A percentile compares a stretch with the other conserved stretches of the same genome.
Conservation (phyloP, 2,888 invertebrate genomes). For the Tachina lurida region DNA sequence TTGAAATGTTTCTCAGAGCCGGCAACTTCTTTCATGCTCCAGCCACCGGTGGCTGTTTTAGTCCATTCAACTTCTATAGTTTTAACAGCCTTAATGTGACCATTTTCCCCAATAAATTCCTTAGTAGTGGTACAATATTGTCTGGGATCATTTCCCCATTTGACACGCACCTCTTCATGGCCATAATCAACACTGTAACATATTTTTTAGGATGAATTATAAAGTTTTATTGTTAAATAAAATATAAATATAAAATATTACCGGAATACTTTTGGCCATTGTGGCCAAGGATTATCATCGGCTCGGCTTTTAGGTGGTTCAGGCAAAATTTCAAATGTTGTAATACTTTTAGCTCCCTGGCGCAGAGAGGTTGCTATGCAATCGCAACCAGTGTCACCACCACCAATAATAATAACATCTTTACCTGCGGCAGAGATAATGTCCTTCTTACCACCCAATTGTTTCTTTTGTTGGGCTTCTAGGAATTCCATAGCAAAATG, state of each 20-base stretch:
- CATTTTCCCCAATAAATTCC: slow-evolving; percentile 95
- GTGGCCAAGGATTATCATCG: slow-evolving; percentile 98
- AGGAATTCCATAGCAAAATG: slow-evolving; percentile 99
- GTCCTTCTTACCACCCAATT: slow-evolving; percentile 87
- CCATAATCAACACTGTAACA: slow-evolving; percentile 94
- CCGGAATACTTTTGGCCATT: slow-evolving; percentile 98
- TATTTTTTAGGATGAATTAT: neutral
- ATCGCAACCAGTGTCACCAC: slow-evolving; percentile 96
- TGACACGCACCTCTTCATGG: slow-evolving; percentile 97
- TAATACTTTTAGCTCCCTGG: slow-evolving; percentile 93
- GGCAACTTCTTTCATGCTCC: slow-evolving; percentile 95
- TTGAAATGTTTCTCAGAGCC: slow-evolving; percentile 91
- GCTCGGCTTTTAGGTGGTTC: slow-evolving; percentile 92
- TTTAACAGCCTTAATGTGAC: slow-evolving; percentile 94
- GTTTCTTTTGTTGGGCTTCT: slow-evolving; percentile 97
- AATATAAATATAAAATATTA: slow-evolving; percentile 72
- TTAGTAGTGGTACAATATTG: slow-evolving; percentile 97
- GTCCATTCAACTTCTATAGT: slow-evolving; percentile 96
- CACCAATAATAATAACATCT: slow-evolving; percentile 95
- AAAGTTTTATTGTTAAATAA: neutral
- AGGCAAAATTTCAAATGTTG: slow-evolving; percentile 98
- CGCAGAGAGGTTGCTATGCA: slow-evolving; percentile 98
- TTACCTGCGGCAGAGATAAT: slow-evolving; percentile 94
- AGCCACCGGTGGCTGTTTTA: slow-evolving; percentile 95
- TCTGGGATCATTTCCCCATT: slow-evolving; percentile 95